Base-by-base conservation (phyloP, 2,888 invertebrate species). In the Microctonus hyperodae region DNA sequence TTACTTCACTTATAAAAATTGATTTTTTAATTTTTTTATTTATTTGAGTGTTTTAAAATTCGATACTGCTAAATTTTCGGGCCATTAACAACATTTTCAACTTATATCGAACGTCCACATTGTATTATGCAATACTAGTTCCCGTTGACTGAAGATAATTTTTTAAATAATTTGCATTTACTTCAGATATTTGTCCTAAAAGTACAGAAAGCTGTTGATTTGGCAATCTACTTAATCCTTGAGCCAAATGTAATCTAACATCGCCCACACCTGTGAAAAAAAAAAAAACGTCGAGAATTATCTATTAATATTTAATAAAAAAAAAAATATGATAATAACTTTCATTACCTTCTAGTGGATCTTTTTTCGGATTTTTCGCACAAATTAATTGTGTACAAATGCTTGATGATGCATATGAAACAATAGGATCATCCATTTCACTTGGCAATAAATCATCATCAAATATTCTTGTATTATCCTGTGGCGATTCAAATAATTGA, bases 401-500 rank as follows among this genome's bases (percentile, higher is more conserved):
- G 16, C 16, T 7, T n/a, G 4, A 3, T 28, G 28, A 28, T 28
- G 7, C 3, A 7, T 28, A 7, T 5, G 28, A 7, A 28, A 44
- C 16, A 16, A 44, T 20, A 44, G 16, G 16, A 5, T 16, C 86
- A 78, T 95, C 95, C 75, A 97, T 96, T 33, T 94, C 90, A 78
- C 96, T 96, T 13, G 95, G 88, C 84, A 94, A 93, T 73, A 88
- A 85, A 81, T 95, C 94, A 84, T 96, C 96, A 79, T 95, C 96
- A 3, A 93, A 92, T 40, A 90, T 83, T 0, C 90, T 87, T 1
- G 89, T 88, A 73, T 92, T 91, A 85, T 97, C 96, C 44, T 91
- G 89, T 0, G 97, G 96, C 76, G 96, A 85, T 86, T 98, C 97
- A 84, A 97, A 95, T 75, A 97, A 87, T 63, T 92, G 90, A 40